Conservation (phyloP, 2,113 vertebrate genomes). For the Pituophis catenifer region DNA sequence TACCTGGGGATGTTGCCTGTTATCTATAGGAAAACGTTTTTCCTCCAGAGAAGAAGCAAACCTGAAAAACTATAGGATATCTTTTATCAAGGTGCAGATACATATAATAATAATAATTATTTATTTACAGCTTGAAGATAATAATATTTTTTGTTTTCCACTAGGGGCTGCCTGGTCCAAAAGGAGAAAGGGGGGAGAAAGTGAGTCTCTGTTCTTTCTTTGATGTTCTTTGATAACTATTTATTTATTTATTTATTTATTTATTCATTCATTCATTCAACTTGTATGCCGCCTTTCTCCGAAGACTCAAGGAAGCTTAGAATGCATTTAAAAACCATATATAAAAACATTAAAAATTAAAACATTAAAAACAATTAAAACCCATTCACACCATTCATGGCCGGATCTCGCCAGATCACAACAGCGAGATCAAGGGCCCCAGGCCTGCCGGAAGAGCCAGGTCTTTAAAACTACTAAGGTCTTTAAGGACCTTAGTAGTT, state of each 20-base stretch:
- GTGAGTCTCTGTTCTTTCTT: slow-evolving; percentile 56
- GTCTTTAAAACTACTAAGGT: too few species aligned
- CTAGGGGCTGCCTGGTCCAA: slow-evolving; percentile 86
- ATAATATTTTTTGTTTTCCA: not conserved
- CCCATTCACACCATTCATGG: too few species aligned
- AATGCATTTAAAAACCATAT: too few species aligned
- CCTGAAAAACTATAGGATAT: not conserved
- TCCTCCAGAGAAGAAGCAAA: not conserved
- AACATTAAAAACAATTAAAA: too few species aligned
- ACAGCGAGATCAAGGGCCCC: too few species aligned
- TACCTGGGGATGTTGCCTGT: not conserved
- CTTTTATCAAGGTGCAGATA: not conserved
- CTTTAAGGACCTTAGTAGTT: not conserved
- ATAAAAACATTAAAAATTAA: too few species aligned
- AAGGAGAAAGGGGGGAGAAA: slow-evolving; percentile 92
- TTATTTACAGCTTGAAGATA: not conserved
- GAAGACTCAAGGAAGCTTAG: too few species aligned
- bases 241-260: too few species aligned
- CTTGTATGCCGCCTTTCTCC: too few species aligned
- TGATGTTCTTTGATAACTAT: not conserved
- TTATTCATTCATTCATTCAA: too few species aligned
- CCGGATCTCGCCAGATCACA: too few species aligned
- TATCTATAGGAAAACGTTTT: not conserved
- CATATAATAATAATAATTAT: not conserved
- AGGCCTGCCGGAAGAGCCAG: too few species aligned